Conservation (phyloP, 2,888 invertebrate species). For the Hydrotaea diabolus region DNA sequence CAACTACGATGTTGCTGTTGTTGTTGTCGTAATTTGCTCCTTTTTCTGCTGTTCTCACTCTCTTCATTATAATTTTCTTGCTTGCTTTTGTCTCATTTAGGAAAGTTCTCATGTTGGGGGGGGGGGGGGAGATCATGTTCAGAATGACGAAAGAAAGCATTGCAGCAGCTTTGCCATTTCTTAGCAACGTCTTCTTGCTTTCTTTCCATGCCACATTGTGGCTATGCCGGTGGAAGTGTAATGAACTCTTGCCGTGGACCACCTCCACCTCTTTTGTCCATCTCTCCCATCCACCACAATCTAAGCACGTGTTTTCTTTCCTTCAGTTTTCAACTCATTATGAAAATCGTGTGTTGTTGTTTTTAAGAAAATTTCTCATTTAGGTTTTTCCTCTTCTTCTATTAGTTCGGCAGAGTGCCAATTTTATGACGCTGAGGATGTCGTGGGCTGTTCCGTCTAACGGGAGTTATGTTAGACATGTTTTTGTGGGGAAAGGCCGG, state of each 20-base stretch:
- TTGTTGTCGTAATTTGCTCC: constrained; percentile 28
- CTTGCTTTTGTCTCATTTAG: constrained; percentile 60
- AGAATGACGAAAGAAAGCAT: background rate
- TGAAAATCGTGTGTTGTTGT: constrained; percentile 22
- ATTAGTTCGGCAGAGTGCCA: background rate
- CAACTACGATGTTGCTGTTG: too few species aligned
- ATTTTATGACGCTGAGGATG: background rate
- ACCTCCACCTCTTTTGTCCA: background rate
- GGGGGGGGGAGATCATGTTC: background rate
- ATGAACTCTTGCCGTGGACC: background rate
- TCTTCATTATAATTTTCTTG: constrained; percentile 33
- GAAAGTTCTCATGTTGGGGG: background rate
- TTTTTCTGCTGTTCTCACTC: constrained; percentile 35
- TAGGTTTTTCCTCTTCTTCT: background rate
- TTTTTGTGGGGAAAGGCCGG: too few species aligned
- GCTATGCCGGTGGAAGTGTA: background rate
- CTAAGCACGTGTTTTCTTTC: constrained; percentile 60
- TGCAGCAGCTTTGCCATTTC: background rate
- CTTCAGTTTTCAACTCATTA: constrained; percentile 50
- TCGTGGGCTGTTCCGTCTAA: background rate
- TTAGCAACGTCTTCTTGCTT: background rate
- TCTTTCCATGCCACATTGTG: background rate
- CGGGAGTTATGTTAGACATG: background rate
- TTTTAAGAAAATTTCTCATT: constrained; percentile 10
- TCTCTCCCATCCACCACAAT: background rate